Conservation (phyloP, 2,888 invertebrate genomes). For the Deroplatys truncata region DNA sequence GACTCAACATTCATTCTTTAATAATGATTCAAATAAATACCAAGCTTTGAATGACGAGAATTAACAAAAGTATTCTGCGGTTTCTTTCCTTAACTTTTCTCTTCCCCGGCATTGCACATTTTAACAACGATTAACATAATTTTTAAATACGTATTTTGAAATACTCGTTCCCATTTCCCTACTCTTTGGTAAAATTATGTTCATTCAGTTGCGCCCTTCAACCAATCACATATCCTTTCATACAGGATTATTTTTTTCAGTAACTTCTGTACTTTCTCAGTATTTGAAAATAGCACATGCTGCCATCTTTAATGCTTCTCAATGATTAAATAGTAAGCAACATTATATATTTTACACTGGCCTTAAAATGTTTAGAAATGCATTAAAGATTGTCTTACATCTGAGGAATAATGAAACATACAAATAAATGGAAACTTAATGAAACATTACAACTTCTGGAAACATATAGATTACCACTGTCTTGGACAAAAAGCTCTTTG, state of each 20-base stretch:
- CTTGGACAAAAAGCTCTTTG: no score
- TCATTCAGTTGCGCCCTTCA: background rate
- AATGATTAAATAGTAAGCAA: no score
- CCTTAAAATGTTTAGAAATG: no score
- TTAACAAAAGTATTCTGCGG: background rate
- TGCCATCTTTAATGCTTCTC: background rate
- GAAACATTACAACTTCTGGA: no score
- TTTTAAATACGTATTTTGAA: background rate
- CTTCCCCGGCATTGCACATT: background rate
- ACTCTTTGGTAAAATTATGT: conserved; percentile 19
- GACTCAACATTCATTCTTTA: background rate
- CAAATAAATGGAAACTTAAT: no score
- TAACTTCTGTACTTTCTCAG: background rate
- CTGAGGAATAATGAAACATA: no score
- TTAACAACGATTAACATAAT: background rate
- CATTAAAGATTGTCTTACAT: no score
- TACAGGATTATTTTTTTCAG: background rate
- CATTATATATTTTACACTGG: no score
- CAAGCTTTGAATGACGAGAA: background rate
- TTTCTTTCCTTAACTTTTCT: background rate
- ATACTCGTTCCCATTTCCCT: background rate
- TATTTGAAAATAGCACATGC: background rate
- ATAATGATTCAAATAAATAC: background rate
- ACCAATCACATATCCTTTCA: background rate
- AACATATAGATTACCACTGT: no score